Percentiles rank a stretch among this genome's conserved stretches.
Conservation (phyloP, 2,113 vertebrate genomes). For the Rhea pennata region DNA sequence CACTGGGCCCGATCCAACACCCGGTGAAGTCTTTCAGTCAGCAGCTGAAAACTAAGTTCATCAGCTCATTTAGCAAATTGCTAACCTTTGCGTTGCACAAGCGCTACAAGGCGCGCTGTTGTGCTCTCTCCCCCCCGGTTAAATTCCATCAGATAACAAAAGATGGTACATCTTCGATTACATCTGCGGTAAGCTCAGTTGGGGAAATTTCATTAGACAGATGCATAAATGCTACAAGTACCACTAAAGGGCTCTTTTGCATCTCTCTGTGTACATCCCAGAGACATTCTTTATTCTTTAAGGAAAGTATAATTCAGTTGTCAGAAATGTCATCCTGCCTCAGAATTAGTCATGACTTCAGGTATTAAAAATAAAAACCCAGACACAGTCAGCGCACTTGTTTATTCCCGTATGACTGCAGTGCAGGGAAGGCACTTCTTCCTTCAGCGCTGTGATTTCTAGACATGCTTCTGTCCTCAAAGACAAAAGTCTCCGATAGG, state of each 20-base stretch:
- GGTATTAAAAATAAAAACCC: conserved; percentile 80
- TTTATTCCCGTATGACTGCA: conserved; percentile 43
- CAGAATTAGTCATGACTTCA: conserved; percentile 60
- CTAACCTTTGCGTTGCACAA: conserved; percentile 40
- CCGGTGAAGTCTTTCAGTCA: conserved; percentile 57
- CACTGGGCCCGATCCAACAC: conserved; percentile 55
- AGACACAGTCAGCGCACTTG: conserved; percentile 31
- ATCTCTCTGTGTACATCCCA: conserved; percentile 67
- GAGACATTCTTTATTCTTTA: conserved; percentile 66
- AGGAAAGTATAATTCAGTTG: conserved; percentile 69
- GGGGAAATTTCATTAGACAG: conserved; percentile 61
- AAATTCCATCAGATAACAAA: conserved; percentile 58
- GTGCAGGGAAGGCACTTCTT: not conserved
- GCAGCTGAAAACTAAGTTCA: conserved; percentile 69
- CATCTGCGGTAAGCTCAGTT: conserved; percentile 46
- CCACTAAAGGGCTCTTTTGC: conserved; percentile 70
- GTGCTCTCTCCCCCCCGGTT: not conserved
- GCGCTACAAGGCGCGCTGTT: conserved; percentile 8
- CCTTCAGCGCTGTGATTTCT: not conserved
- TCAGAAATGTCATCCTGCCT: conserved; percentile 77
- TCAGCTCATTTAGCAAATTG: conserved; percentile 70
- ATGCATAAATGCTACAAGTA: conserved; percentile 58
- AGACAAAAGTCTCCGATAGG: conserved; percentile 48
- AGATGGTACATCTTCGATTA: conserved; percentile 44
- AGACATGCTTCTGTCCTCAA: conserved; percentile 17